phyloP scores from a whole-genome alignment of 2,113 vertebrate species.

The Octodon degus region DNA sequence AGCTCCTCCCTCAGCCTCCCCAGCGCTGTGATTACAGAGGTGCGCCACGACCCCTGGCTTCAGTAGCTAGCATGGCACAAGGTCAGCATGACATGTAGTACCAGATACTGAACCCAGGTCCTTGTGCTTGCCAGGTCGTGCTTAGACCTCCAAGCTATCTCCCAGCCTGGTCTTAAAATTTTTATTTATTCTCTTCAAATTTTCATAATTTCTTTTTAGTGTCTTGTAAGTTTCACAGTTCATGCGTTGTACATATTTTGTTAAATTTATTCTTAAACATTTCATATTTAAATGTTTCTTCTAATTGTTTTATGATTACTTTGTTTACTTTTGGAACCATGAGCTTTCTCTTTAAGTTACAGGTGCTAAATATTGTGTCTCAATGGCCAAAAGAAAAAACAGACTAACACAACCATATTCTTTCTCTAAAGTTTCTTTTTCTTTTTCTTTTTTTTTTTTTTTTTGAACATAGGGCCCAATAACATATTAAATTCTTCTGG shows the following conservation, averaged over 20 bases:
- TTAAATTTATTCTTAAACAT: neutral
- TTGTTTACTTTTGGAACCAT: neutral
- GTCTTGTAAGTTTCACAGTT: neutral
- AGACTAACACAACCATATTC: neutral
- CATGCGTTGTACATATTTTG: neutral
- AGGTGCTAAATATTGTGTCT: neutral
- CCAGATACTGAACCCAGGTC: too few species aligned
- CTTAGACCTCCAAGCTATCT: too few species aligned
- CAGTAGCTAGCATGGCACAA: too few species aligned
- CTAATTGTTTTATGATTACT: neutral
- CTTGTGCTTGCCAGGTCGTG: too few species aligned
- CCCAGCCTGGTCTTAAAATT: neutral
- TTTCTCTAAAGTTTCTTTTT: neutral
- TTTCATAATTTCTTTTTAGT: neutral
- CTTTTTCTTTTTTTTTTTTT: neutral
- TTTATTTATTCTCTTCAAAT: neutral
- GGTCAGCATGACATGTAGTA: too few species aligned
- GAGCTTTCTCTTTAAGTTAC: neutral
- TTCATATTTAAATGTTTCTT: neutral
- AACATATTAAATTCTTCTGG: neutral
- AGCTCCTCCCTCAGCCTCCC: too few species aligned
- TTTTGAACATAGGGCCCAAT: neutral
- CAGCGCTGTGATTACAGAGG: too few species aligned
- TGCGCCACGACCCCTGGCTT: too few species aligned
- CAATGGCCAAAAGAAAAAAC: neutral